Base-by-base conservation (phyloP, 2,797 vertebrate species). In the Semaprochilodus insignis region DNA sequence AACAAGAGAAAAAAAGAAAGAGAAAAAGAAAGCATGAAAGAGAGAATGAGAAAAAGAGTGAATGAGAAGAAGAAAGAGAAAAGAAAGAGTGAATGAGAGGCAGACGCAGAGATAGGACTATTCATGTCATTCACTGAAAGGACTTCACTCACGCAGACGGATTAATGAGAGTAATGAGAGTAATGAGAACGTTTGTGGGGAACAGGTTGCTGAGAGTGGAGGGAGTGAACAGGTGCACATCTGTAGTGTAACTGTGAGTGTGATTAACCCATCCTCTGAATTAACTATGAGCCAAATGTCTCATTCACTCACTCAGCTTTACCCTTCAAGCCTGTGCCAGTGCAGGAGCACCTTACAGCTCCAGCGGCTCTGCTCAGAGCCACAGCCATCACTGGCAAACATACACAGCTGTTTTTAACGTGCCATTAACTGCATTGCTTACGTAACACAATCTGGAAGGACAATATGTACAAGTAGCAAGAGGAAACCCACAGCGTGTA, bases 271-370 rank as follows among this genome's bases (percentile, higher is more conserved):
- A 73, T 74, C 62, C 34, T 87, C 66, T 65, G 80, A 86, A 87
- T 84, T 87, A 78, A 77, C 80, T 80, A 74, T 82, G 66, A 73
- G 63, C 73, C 76, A 83, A 77, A 79, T 79, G 82, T 83, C 77
- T 83, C 60, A 59, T 27, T 51, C 63, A 60, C 73, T 81, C 73
- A 69, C 77, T 74, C 66, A 44, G 36, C 79, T 79, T 74, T 74
- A 52, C 63, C 59, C 76, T 79, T 83, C 71, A 79, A 74, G 69
- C 72, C 51, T 73, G 15, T 6, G 40, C 14, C 52, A 27, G 70
- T 60, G 40, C 76, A 84, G 75, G 48, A 82, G 77, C 72, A 77
- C 73, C 78, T 83, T 75, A 57, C 59, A 51, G 51, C 63, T 69
- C 27, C 66, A 60, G 67, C 76, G 74, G 17, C 51, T 15, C 17